Evolutionary conservation across 2,797 vertebrate species (phyloP), one percentile per base, ranked within the genome.

Genomic region (Capromys pilorides): DNA sequence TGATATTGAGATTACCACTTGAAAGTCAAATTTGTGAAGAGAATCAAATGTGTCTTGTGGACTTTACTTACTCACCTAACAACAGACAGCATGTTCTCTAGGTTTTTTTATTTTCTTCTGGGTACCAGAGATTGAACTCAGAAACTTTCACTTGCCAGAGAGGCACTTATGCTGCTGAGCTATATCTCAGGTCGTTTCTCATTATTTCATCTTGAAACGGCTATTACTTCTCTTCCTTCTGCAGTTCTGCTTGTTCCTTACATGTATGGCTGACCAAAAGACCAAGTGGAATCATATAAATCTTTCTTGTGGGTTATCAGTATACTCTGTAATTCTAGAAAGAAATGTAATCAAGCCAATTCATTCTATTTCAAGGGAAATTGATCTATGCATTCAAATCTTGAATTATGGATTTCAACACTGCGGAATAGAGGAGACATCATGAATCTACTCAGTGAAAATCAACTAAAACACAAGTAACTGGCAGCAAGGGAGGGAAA

Each of bases 1-100:
- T 5, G 12, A n/a, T n/a, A n/a, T n/a, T n/a, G n/a, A n/a, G 81
- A 19, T 0, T 54, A 14, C 14, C 16, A 31, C 13, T 1, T 2
- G 26, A 33, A 10, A 14, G 54, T 18, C 69, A 51, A 31, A 1
- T 3, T 26, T 36, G 6, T 16, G 7, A 28, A 41, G 31, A 22
- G 10, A 54, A 45, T 10, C 22, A 0, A 5, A 5, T 14, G n/a
- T 8, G 1, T 18, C 61, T 26, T 6, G 1, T 1, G 14, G 57
- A 41, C 26, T 26, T 66, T 66, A 19, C 16, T n/a, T 16, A 2
- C 2, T 11, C 22, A 19, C 4, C 24, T 28, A 10, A 14, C 1
- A 18, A 4, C 1, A 57, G 64, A 67, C 31, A n/a, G 31, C 64
- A 14, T 31, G 13, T 9, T n/a, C 31, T 67, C 31, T n/a, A 67